Conservation (phyloP, 30 jellyfish, hydroid and myxozoan species). For the Clytia hemisphaerica region DNA sequence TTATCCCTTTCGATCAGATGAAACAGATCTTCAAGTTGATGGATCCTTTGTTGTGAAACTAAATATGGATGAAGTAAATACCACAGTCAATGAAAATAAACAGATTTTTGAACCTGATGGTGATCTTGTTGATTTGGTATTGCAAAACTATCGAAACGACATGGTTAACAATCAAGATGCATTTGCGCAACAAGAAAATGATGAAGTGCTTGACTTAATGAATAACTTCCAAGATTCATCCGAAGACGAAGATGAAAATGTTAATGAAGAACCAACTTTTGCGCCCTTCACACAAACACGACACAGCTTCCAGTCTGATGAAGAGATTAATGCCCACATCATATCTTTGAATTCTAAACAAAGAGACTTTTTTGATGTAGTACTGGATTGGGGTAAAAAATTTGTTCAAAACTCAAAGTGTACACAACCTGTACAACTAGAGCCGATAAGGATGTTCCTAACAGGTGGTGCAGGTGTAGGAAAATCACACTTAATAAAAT, state of each 20-base stretch:
- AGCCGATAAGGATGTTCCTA: slow-evolving; percentile 11
- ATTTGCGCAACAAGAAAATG: slow-evolving; percentile 9
- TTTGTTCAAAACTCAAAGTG: slow-evolving; percentile 11
- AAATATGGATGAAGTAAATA: neutral
- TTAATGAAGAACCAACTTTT: neutral
- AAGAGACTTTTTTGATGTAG: slow-evolving; percentile 1
- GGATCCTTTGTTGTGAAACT: slow-evolving; percentile 2
- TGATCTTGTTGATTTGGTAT: slow-evolving; percentile 13
- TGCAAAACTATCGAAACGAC: slow-evolving; percentile 4
- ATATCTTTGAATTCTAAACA: neutral
- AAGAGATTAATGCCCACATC: neutral
- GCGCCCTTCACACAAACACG: neutral
- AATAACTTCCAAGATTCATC: neutral
- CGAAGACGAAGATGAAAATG: neutral
- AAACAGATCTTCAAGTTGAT: neutral
- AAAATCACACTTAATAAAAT: slow-evolving; percentile 15
- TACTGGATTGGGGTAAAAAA: neutral
- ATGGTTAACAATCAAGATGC: neutral
- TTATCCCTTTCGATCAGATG: slow-evolving; percentile 27
- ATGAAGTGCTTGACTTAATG: neutral
- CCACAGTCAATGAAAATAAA: neutral
- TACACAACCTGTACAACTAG: neutral
- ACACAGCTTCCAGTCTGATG: neutral
- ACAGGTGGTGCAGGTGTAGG: slow-evolving; percentile 35
- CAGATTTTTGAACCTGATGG: slow-evolving; percentile 23